Evolutionary conservation across 1,140 invertebrate genomes (phyloP).

Genomic region (Sinella curviseta): DNA sequence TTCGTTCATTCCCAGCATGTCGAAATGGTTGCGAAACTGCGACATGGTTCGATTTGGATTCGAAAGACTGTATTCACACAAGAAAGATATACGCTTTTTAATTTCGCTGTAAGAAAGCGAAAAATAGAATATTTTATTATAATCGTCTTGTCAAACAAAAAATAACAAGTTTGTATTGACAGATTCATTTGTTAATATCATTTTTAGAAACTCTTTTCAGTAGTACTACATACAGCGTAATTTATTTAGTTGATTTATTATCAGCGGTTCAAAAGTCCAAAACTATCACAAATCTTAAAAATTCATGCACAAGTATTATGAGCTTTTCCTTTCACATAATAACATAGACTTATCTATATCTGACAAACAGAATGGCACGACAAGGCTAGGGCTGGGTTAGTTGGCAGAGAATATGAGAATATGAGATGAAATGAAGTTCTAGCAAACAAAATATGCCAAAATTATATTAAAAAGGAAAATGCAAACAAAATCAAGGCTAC

Average conservation of each 20-base stretch:
- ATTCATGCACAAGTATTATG: background rate
- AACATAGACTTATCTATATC: background rate
- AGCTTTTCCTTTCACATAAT: background rate
- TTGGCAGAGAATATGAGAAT: no score
- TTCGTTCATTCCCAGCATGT: conserved; percentile 88
- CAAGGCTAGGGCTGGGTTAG: no score
- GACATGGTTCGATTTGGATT: background rate
- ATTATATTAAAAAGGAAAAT: no score
- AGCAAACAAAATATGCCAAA: no score
- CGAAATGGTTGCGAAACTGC: conserved; percentile 57
- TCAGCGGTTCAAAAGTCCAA: background rate
- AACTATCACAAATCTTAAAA: background rate
- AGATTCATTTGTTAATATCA: background rate
- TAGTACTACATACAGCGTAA: background rate
- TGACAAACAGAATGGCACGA: background rate
- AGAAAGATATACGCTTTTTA: background rate
- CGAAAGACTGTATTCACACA: background rate
- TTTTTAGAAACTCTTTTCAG: background rate
- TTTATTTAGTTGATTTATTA: background rate
- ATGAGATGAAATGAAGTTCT: no score
- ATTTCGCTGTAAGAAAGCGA: background rate
- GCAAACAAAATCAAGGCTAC: no score
- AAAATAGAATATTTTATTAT: background rate
- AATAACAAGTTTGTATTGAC: background rate
- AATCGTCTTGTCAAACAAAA: background rate